These are phyloP conservation scores for Helogale parvula DNA, from an alignment of 2,113 vertebrate species.

Conservation along the genomic window DNA sequence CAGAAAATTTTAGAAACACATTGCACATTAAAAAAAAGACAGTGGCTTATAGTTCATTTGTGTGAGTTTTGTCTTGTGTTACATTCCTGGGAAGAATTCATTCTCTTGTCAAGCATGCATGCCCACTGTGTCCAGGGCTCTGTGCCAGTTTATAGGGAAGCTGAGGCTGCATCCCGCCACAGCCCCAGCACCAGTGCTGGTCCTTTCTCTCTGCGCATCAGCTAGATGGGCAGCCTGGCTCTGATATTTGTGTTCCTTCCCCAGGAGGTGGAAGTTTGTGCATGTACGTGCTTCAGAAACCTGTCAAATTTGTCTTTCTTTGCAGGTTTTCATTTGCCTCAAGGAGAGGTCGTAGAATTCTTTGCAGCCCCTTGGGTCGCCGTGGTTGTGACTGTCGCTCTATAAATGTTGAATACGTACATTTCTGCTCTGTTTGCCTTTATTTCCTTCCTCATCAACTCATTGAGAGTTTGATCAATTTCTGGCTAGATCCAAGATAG, in stretches of 20 bases:
- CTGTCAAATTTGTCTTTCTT: neutral
- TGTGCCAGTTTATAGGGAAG: neutral
- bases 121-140: neutral
- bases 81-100: neutral
- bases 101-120: neutral
- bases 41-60: neutral
- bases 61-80: neutral
- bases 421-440: neutral
- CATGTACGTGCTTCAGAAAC: neutral
- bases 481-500: neutral
- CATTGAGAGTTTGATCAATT: neutral
- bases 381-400: neutral
- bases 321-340: neutral
- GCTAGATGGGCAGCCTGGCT: neutral
- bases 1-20: neutral
- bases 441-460: neutral
- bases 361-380: neutral
- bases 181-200: neutral
- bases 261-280: neutral
- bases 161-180: neutral
- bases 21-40: neutral
- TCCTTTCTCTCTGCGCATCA: neutral
- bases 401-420: neutral
- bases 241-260: neutral
- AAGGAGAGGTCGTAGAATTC: neutral